These are phyloP conservation scores for Calypte anna DNA, from an alignment of 2,113 vertebrate species.

Conservation along the genomic window DNA sequence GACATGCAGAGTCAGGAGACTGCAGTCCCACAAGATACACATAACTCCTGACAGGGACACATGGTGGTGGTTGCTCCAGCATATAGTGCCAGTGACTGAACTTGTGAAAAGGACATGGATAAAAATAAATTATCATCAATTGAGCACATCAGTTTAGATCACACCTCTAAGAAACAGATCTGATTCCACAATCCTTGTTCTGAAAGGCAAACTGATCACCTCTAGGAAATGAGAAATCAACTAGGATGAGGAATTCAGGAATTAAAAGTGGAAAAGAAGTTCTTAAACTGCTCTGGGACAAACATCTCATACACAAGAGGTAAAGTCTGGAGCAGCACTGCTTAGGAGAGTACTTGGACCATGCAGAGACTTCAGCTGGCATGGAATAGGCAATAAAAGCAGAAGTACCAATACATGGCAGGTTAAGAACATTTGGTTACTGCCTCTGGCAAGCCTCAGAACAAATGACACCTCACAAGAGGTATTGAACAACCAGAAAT, in stretches of 20 bases:
- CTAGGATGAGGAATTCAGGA: neutral
- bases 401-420: neutral
- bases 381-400: neutral
- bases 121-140: neutral
- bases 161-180: neutral
- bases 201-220: neutral
- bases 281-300: neutral
- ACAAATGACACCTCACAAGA: neutral
- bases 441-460: neutral
- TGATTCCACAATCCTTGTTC: neutral
- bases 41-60: neutral
- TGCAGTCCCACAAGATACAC: fast-evolving
- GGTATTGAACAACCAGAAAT: neutral
- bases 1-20: neutral
- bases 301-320: neutral
- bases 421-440: neutral
- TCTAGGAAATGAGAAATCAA: neutral
- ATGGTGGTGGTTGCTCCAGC: fast-evolving
- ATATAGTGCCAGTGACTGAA: neutral
- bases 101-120: neutral
- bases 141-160: neutral
- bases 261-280: neutral
- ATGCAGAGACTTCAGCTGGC: neutral
- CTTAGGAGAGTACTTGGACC: neutral
- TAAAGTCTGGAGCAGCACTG: neutral